Conservation (phyloP, 2,113 vertebrate genomes). For the Pandion haliaetus region DNA sequence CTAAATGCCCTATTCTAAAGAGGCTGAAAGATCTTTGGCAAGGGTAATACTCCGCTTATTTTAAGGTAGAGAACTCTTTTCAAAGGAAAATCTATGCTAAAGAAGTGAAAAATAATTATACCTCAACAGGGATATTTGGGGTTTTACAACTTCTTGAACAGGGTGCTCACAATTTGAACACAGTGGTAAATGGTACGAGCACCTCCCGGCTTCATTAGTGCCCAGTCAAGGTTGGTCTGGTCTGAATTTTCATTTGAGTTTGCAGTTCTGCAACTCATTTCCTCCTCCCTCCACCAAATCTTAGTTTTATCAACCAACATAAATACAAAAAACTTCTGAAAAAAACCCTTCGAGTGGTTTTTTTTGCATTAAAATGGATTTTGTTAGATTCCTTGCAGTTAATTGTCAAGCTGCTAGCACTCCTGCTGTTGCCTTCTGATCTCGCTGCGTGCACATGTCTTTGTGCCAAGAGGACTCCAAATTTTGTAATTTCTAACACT, state of each 20-base stretch:
- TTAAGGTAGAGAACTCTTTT: conserved; percentile 63
- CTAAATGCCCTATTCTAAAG: conserved; percentile 70
- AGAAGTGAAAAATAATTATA: conserved; percentile 15
- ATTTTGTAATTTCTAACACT: not conserved
- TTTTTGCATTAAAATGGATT: not conserved
- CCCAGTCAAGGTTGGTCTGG: not conserved
- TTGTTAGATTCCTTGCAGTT: not conserved
- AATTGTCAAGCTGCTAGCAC: not conserved
- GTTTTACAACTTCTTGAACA: not conserved
- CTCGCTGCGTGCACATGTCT: not conserved
- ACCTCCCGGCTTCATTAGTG: not conserved
- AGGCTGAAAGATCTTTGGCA: conserved; percentile 68
- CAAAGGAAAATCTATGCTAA: conserved; percentile 52
- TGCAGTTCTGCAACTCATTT: not conserved
- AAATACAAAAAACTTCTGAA: not conserved
- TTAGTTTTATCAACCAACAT: conserved; percentile 1
- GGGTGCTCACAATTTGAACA: not conserved
- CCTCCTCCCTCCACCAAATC: not conserved
- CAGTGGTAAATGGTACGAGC: not conserved
- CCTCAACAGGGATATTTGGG: not conserved
- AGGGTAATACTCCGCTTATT: conserved; percentile 62
- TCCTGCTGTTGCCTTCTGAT: not conserved
- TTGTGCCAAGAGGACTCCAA: not conserved
- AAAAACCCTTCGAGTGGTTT: not conserved
- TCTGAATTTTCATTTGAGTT: conserved; percentile 11